Base-by-base conservation (phyloP, 1,140 invertebrate genomes). In the Drosophila pectinifera region DNA sequence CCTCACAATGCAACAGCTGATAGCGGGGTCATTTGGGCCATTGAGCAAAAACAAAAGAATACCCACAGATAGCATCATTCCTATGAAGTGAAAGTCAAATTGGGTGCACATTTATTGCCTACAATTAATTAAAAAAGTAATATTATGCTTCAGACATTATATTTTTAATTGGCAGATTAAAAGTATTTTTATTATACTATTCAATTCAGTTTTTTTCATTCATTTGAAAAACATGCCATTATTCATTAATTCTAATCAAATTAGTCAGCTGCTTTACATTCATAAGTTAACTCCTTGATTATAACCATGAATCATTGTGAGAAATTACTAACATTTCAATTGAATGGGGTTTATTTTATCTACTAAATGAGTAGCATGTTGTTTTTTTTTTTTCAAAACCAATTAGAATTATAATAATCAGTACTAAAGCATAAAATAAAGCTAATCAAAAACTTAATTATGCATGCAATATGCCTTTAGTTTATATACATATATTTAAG, bases 21-120 rank as follows among this genome's bases (percentile, higher is more conserved):
- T 68, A 69, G 67, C 31, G 11, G 42, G 13, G 10, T 7, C 46
- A 42, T 45, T 68, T 20, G 39, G 61, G 61, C 65, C 64, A 51
- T 49, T 65, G 61, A 45, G 16, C 39, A 69, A 43, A 20, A 48
- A 16, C 24, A 59, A 41, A 59, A 31, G 18, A 13, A 5, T 10
- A 16, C 24, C 7, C 28, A 28, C 28, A 31, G 28, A 31, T 31
- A 42, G 26, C 20, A 18, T 36, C 20, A 31, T 5, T n/a, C 31
- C 18, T 5, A 54, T 39, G 14, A 13, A n/a, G 10, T 22, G 16
- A 13, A 53, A 53, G 31, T 13, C 6, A 14, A 16, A 41, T 31
- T 28, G 3, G 7, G 7, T 7, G 10, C n/a, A 10, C n/a, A 10
- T 22, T 58, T 7, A 56, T 18, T 20, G 20, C 14, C 10, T 4